Conservation (phyloP, 2,113 vertebrate genomes). For the Pelodiscus sinensis region DNA sequence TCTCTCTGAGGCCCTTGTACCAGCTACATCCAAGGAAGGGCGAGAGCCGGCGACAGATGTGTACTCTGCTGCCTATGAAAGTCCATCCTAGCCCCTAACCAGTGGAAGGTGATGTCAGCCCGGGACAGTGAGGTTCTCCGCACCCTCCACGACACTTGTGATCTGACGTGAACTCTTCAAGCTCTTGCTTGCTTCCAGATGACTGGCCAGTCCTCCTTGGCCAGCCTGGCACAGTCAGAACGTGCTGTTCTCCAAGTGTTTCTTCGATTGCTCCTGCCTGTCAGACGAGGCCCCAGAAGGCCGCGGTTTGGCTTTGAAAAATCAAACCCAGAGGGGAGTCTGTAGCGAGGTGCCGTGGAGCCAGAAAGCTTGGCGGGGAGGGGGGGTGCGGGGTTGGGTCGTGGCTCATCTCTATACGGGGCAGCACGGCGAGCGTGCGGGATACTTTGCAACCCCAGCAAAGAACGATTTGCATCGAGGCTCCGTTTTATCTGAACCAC, state of each 20-base stretch:
- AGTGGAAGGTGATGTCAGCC: neutral
- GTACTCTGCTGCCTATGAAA: neutral
- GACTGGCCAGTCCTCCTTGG: neutral
- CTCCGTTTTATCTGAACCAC: neutral
- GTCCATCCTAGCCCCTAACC: neutral
- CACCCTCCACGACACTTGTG: neutral
- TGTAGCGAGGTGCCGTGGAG: neutral
- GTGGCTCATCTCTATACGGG: accelerated
- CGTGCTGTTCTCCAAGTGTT: neutral
- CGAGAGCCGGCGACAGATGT: neutral
- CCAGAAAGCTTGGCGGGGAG: neutral
- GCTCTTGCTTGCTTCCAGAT: neutral
- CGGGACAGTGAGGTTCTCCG: neutral
- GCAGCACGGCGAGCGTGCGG: neutral
- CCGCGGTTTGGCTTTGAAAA: neutral
- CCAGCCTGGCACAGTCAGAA: neutral
- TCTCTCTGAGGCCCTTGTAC: neutral
- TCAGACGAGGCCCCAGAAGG: neutral
- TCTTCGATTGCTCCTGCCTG: neutral
- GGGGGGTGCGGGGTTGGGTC: neutral
- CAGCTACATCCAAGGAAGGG: neutral
- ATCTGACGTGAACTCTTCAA: neutral
- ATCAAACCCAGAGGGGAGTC: neutral
- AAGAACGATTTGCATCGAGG: neutral
- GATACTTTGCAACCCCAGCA: neutral